These are phyloP conservation scores for Delichon dasypus DNA, from an alignment of 2,797 vertebrate genomes.

Conservation along the genomic window DNA sequence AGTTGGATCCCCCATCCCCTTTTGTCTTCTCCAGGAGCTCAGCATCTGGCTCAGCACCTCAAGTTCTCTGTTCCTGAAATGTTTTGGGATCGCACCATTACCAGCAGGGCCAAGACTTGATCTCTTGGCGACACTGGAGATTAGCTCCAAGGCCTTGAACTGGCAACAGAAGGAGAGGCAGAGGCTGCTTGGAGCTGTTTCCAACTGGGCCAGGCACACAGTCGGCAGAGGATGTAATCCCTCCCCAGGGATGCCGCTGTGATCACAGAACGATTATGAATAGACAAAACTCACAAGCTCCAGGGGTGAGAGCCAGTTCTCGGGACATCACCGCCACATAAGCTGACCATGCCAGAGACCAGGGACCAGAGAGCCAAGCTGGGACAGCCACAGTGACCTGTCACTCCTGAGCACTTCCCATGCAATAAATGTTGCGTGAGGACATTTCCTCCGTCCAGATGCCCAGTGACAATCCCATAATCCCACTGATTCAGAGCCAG, in stretches of 20 bases:
- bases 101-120: constrained; percentile 11
- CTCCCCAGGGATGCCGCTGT: not conserved
- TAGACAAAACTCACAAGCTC: not conserved
- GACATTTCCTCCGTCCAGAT: not conserved
- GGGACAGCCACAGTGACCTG: fast-evolving
- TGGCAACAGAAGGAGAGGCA: constrained; percentile 19
- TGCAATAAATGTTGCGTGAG: not conserved
- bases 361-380: not conserved
- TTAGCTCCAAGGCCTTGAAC: not conserved
- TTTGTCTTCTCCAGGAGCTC: not conserved
- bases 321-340: not conserved
- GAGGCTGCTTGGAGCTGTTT: not conserved
- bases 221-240: not conserved
- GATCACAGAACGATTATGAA: not conserved
- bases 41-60: not conserved
- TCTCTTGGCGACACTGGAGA: not conserved
- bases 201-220: not conserved
- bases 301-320: not conserved
- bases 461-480: not conserved
- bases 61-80: not conserved
- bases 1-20: not conserved
- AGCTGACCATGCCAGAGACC: not conserved
- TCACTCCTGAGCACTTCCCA: fast-evolving
- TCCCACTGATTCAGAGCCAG: not conserved
- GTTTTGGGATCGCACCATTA: constrained; percentile 6